Evolutionary conservation across 2,113 vertebrate species (phyloP).

Genomic region (Cynoglossus semilaevis): DNA sequence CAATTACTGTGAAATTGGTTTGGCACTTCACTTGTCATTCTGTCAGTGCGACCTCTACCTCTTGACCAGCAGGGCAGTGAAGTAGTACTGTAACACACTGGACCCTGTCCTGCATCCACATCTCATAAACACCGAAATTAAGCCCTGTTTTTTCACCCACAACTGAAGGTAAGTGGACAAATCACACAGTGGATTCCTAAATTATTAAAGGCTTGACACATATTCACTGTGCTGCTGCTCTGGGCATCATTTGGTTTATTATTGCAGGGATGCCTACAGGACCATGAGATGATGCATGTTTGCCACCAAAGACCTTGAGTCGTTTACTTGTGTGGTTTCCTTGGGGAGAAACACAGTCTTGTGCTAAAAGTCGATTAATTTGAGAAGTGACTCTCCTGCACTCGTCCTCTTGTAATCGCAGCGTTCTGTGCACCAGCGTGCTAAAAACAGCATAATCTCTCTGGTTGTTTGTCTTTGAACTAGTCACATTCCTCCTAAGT

Average conservation of each 20-base stretch:
- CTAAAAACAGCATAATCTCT: conserved; percentile 73
- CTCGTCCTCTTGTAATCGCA: conserved; percentile 57
- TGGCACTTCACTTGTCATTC: conserved; percentile 26
- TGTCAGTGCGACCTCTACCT: conserved; percentile 22
- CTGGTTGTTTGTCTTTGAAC: conserved; percentile 70
- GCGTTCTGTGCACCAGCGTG: conserved; percentile 53
- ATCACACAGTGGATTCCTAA: conserved; percentile 14
- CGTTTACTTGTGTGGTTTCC: conserved; percentile 41
- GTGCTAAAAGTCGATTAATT: conserved; percentile 51
- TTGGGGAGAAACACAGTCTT: conserved; percentile 3
- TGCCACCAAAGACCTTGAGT: conserved; percentile 44
- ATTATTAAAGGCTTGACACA: neutral
- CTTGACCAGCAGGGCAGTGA: conserved; percentile 28
- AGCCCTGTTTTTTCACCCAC: too few relatives aligned
- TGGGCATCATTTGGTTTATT: conserved; percentile 1
- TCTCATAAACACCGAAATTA: too few relatives aligned
- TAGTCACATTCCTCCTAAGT: conserved; percentile 66
- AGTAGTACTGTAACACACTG: too few relatives aligned
- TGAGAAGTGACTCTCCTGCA: conserved; percentile 44
- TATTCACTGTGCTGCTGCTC: too few relatives aligned
- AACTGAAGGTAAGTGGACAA: too few relatives aligned
- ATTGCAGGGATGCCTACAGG: conserved; percentile 1
- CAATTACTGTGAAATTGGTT: conserved; percentile 24
- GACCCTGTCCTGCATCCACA: too few relatives aligned
- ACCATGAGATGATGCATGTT: conserved; percentile 31